Evolutionary conservation across 1,140 invertebrate genomes (phyloP).

Genomic region (Eriocheir sinensis): DNA sequence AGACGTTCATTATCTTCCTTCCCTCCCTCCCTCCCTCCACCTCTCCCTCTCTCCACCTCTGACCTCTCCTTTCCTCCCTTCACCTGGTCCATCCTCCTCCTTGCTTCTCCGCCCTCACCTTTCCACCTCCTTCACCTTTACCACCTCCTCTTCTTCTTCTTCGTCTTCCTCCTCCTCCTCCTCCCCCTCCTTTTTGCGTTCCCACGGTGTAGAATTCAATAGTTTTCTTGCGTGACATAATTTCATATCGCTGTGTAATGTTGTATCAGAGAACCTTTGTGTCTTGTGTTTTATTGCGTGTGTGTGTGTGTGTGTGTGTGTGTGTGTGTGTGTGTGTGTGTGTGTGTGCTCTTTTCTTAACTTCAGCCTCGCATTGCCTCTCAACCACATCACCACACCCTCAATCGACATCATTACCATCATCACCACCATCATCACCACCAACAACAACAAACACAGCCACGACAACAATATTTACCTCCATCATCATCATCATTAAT

Average conservation of each 20-base stretch:
- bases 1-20: not conserved
- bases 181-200: not conserved
- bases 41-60: not conserved
- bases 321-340: constrained; percentile 22
- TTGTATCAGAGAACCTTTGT: not conserved
- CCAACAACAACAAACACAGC: not conserved
- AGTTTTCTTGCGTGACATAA: not conserved
- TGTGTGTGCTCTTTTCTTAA: no score
- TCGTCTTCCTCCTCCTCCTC: not conserved
- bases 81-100: not conserved
- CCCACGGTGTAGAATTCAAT: not conserved
- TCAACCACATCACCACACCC: no score
- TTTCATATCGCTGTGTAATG: not conserved
- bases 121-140: constrained; percentile 7
- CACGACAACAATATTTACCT: not conserved
- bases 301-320: constrained; percentile 22
- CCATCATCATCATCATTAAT: no score
- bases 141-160: not conserved
- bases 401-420: no score
- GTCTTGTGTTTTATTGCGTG: not conserved
- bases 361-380: no score
- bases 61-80: not conserved
- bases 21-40: not conserved
- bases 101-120: not conserved
- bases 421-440: not conserved